A percentile compares a stretch with the other conserved stretches of the same genome.
Conservation (phyloP, 2,113 vertebrate species). For the Sinosuthora webbiana region DNA sequence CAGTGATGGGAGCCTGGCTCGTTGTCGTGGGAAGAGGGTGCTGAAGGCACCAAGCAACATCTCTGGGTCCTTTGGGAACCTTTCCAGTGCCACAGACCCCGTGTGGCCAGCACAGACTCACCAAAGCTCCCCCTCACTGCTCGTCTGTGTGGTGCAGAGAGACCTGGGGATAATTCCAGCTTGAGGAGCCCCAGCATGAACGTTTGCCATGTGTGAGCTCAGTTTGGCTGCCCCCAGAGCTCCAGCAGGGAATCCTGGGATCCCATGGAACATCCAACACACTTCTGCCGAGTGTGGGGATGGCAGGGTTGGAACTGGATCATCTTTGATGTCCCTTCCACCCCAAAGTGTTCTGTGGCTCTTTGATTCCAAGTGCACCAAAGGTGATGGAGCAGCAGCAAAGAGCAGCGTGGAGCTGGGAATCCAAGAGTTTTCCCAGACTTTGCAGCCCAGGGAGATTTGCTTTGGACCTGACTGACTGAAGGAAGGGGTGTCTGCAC, state of each 20-base stretch:
- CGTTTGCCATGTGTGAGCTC: neutral
- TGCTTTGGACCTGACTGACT: neutral
- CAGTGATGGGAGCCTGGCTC: neutral
- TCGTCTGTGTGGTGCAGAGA: neutral
- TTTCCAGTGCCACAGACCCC: neutral
- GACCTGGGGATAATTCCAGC: neutral
- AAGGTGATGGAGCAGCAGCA: neutral
- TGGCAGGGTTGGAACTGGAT: neutral
- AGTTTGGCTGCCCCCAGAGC: neutral
- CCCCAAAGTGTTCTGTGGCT: neutral
- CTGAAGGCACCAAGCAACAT: neutral
- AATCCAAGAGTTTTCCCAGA: neutral
- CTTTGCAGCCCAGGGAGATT: neutral
- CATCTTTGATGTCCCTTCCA: neutral
- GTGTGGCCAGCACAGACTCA: neutral
- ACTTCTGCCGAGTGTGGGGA: accelerated
- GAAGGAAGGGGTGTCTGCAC: neutral
- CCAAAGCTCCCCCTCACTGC: neutral
- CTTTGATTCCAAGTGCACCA: neutral
- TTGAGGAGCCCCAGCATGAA: neutral
- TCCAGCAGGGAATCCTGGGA: neutral
- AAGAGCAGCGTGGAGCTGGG: neutral
- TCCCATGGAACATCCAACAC: neutral
- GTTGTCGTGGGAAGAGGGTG: accelerated
- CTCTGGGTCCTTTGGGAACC: neutral